Base-by-base conservation (phyloP, 2,797 vertebrate genomes). In the Gallinago stenura region DNA sequence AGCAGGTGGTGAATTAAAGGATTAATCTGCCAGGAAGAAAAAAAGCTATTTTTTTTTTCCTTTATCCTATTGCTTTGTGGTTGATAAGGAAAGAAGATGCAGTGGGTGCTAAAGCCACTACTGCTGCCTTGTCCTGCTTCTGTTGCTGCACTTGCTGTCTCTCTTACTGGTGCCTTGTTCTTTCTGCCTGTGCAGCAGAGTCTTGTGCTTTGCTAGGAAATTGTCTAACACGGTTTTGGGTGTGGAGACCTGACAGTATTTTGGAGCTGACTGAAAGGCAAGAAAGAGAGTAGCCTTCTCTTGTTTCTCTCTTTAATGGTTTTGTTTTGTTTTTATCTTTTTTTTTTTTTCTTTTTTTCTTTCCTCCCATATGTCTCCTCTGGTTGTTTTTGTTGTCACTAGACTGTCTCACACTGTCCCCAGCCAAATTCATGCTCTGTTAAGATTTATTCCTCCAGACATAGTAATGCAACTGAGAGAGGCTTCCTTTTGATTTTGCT, bases 221-320 rank as follows among this genome's bases (percentile, higher is more conserved):
- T 8, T 5, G n/a, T 61, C 60, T 72, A 92, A 88, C n/a, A 60
- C 31, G 7, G 92, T 76, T 91, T 77, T 77, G 22, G 26, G 24
- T 10, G 3, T 84, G 77, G 45, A 73, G 19, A 66, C 4, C 31
- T 89, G 75, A n/a, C 41, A 60, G 25, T 31, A 89, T 72, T 95
- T 96, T 86, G 84, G 85, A 95, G 15, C 71, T 62, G 53, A 76
- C 24, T 79, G 43, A 73, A 90, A 95, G 54, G n/a, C 61, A 89
- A 69, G 46, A 71, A 51, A 33, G 39, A 21, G 62, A 48, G 22
- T 71, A 88, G 9, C 30, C 51, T 68, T 94, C 20, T 70, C 58
- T 73, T 82, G 26, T 73, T 53, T 53, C 81, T 75, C n/a, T 82
- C 43, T 31, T 72, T 65, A 43, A 9, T n/a, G 46, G 10, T n/a